phyloP scores from a whole-genome alignment of 1,140 invertebrate species.

The Drosophila sechellia region DNA sequence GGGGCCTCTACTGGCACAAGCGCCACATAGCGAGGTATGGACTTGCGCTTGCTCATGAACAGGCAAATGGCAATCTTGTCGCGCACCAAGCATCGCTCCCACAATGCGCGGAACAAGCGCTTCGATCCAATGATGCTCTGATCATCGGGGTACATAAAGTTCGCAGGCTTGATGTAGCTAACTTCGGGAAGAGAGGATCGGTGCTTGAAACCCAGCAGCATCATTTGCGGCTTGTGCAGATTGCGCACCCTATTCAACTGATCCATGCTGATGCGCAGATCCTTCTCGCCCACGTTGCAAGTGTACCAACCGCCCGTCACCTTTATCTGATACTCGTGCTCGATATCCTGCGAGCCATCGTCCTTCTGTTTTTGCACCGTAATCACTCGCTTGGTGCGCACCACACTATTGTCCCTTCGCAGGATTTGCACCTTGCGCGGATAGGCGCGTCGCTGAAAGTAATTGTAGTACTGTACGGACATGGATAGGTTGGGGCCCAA shows the following conservation, averaged over 20 bases:
- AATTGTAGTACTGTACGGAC: conserved; percentile 77
- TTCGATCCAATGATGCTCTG: conserved; percentile 72
- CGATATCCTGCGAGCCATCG: conserved; percentile 44
- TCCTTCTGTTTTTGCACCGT: conserved; percentile 58
- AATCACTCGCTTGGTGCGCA: conserved; percentile 58
- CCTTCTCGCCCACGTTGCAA: conserved; percentile 48
- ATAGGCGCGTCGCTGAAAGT: conserved; percentile 60
- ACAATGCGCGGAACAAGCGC: conserved; percentile 75
- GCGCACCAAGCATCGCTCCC: conserved; percentile 74
- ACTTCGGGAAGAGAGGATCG: conserved; percentile 49
- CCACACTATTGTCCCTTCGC: conserved; percentile 69
- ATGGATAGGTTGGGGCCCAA: conserved; percentile 66
- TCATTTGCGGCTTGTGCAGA: conserved; percentile 68
- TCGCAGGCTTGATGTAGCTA: conserved; percentile 66
- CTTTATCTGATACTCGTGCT: conserved; percentile 65
- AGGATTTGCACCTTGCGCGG: conserved; percentile 69
- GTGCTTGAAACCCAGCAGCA: conserved; percentile 80
- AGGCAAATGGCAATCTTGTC: conserved; percentile 79
- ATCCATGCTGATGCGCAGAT: conserved; percentile 55
- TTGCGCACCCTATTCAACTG: conserved; percentile 63
- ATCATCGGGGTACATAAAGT: conserved; percentile 83
- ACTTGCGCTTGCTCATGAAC: conserved; percentile 75
- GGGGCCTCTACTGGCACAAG: conserved; percentile 57
- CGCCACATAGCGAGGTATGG: conserved; percentile 75
- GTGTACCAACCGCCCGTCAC: conserved; percentile 65